Conservation (phyloP, 2,888 invertebrate genomes). For the Sinelater perroti region DNA sequence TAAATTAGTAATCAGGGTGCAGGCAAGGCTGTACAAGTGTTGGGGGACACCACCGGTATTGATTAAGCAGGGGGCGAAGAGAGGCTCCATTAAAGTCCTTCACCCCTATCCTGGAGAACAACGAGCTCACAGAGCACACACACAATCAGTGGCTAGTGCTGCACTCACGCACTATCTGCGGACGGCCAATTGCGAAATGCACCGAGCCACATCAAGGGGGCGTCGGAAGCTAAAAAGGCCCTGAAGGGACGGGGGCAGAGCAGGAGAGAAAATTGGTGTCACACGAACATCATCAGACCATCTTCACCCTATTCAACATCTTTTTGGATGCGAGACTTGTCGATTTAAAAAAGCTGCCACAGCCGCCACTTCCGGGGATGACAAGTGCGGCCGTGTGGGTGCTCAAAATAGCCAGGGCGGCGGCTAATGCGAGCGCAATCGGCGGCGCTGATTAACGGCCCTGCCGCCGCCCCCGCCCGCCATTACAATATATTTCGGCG, state of each 20-base stretch:
- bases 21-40: slow-evolving; percentile 40
- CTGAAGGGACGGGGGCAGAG: neutral
- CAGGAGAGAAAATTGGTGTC: too few species aligned
- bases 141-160: slow-evolving; percentile 43
- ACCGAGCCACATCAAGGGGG: neutral
- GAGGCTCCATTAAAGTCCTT: slow-evolving; percentile 48
- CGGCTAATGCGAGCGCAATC: slow-evolving; percentile 57
- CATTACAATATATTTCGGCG: too few species aligned
- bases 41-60: slow-evolving; percentile 45
- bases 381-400: too few species aligned
- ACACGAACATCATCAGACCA: too few species aligned
- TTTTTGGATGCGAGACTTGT: too few species aligned
- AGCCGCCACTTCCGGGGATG: too few species aligned
- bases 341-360: too few species aligned
- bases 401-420: slow-evolving; percentile 51
- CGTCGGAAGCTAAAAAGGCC: neutral
- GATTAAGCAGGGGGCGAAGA: slow-evolving; percentile 46
- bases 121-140: slow-evolving; percentile 43
- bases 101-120: slow-evolving; percentile 43
- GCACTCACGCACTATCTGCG: slow-evolving; percentile 41
- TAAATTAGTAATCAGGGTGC: slow-evolving; percentile 60
- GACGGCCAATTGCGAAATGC: slow-evolving; percentile 34
- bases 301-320: too few species aligned
- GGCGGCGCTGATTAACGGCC: slow-evolving; percentile 47
- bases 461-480: slow-evolving; percentile 41